A percentile compares a stretch with the other conserved stretches of the same genome.
Evolutionary conservation across 2,888 invertebrate genomes (phyloP).

Genomic region (Nephrotoma flavescens): DNA sequence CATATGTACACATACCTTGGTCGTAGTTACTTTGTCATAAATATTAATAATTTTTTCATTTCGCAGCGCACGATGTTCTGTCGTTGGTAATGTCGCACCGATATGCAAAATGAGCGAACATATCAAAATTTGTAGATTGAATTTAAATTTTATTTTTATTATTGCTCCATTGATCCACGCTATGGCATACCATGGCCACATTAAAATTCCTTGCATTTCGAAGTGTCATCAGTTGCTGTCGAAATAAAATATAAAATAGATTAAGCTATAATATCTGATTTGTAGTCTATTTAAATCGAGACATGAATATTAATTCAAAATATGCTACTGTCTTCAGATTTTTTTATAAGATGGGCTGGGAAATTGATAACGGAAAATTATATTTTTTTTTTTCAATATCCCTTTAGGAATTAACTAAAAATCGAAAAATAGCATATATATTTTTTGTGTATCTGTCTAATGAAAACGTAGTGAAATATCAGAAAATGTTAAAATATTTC

Average conservation of each 20-base stretch:
- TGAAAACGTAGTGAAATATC: too few relatives aligned
- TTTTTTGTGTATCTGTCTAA: too few relatives aligned
- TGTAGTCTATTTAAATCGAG: too few relatives aligned
- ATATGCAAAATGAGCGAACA: neutral
- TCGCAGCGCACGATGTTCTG: neutral
- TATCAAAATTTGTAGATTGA: neutral
- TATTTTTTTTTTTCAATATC: neutral
- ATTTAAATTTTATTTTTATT: neutral
- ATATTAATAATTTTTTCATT: neutral
- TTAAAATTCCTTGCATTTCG: slow-evolving; percentile 6
- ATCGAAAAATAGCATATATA: neutral
- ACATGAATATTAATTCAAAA: neutral
- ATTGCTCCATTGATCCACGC: neutral
- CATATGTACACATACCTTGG: neutral
- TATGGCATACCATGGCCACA: slow-evolving; percentile 6
- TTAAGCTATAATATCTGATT: neutral
- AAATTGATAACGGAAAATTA: neutral
- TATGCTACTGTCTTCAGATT: neutral
- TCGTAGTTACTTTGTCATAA: neutral
- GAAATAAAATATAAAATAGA: neutral
- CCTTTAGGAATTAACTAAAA: neutral
- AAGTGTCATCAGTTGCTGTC: neutral
- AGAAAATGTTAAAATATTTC: too few relatives aligned
- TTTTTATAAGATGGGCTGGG: neutral
- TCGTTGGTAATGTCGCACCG: neutral